Base-by-base conservation (phyloP, 92 coral and sea anemone species). In the Parazoanthus atlanticus region DNA sequence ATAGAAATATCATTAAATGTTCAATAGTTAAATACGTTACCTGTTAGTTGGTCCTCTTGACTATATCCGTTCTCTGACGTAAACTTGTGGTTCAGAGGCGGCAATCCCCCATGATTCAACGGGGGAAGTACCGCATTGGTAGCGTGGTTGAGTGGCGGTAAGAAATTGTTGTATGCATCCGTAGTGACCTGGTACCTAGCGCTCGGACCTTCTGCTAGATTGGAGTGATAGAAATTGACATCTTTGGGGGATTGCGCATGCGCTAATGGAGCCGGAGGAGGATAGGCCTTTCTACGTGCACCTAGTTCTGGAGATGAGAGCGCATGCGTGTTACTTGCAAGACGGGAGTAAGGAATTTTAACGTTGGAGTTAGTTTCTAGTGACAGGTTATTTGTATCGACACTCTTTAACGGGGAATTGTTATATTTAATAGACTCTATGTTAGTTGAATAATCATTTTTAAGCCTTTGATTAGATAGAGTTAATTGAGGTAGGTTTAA, bases 211-310 rank as follows among this genome's bases (percentile, higher is more conserved):
- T 84, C 87, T 67, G 77, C 87, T 84, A 84, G 78, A 67, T 84
- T 84, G 26, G 87, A 84, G 79, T 84, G 87, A 84, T 84, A 84
- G 40, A 84, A 84, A 71, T 84, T 72, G 87, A 84, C 87, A 49
- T 67, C 87, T 84, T 84, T 67, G 36, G 78, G 87, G 78, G 87
- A 84, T 74, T 84, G 78, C 0, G 87, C 87, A 71, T 84, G 87
- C 87, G 87, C 54, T 70, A 84, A 84, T 15, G 87, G 87, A 41
- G n/a, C 87, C 49, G 87, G 87, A 74, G 79, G 87, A 70, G 87
- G 79, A 23, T 84, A 84, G 78, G 61, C 67, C 74, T 84, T 84
- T 28, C 29, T 43, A 41, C 87, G 87, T 84, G 87, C 87, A 47
- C 87, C 87, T 84, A 84, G 61, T 38, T 69, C 41, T 1, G 87